Percentiles rank a stretch among this genome's conserved stretches.
These are phyloP conservation scores for Ambastaia sidthimunki DNA, from an alignment of 2,797 vertebrate species.

Conservation along the genomic window DNA sequence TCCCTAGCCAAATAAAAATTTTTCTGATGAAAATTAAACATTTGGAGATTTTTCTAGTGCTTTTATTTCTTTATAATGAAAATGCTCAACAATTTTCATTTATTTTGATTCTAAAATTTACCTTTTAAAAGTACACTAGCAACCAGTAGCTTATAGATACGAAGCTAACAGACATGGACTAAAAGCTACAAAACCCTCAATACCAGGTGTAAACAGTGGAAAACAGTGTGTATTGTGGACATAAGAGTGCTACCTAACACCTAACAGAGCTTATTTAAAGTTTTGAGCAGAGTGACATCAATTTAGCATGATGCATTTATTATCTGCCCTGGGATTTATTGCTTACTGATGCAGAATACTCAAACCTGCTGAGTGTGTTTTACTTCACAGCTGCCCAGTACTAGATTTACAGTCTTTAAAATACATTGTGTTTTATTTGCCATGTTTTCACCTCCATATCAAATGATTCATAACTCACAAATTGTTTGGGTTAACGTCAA, in stretches of 20 bases:
- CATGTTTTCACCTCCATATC: slow-evolving; percentile 28
- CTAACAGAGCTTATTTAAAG: slow-evolving; percentile 51
- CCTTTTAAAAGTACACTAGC: background rate
- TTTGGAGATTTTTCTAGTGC: too few species aligned
- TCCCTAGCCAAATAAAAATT: background rate
- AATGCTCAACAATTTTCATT: too few species aligned
- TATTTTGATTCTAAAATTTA: too few species aligned
- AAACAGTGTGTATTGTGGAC: background rate
- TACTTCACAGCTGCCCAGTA: slow-evolving; percentile 34
- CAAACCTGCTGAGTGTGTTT: slow-evolving; percentile 40
- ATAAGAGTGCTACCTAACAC: slow-evolving; percentile 32
- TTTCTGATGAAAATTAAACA: too few species aligned
- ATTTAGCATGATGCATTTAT: slow-evolving; percentile 12
- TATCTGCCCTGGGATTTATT: slow-evolving; percentile 46
- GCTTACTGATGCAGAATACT: slow-evolving; percentile 52
- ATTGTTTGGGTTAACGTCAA: slow-evolving; percentile 45
- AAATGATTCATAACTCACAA: slow-evolving; percentile 30
- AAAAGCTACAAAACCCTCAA: slow-evolving; percentile 1
- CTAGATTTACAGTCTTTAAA: slow-evolving; percentile 37
- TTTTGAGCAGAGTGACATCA: slow-evolving; percentile 40
- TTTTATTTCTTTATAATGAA: too few species aligned
- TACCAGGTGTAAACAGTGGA: background rate
- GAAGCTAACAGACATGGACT: background rate
- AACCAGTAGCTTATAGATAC: background rate
- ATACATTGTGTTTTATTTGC: slow-evolving; percentile 22